Evolutionary conservation across 2,113 vertebrate genomes (phyloP), one percentile per base, ranked within the genome.

Genomic region (Sardina pilchardus): DNA sequence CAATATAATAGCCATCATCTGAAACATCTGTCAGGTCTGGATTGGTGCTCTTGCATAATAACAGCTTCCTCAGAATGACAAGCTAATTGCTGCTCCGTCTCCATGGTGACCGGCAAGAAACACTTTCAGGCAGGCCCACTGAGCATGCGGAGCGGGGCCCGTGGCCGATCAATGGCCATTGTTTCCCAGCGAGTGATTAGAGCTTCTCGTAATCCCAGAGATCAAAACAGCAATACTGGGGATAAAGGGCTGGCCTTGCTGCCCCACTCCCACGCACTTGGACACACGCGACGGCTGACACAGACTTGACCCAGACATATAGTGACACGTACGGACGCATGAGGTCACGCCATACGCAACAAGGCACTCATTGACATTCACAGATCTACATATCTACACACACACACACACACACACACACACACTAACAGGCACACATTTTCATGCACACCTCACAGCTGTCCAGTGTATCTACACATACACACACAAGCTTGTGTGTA

Each of bases 61-160:
- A 34, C 67, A 85, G 83, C 63, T 83, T 88, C 81, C 84, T 83
- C 42, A 53, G 84, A 83, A 88, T 56, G 36, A 75, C 71, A 83
- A 67, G 83, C 10, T 26, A 43, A 9, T 83, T 16, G 71, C 19
- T 44, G 80, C 81, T 53, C 24, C 6, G 19, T 89, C 81, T 56
- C 85, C 81, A 85, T 85, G 26, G 83, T 26, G 34, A 88, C 75
- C 30, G 48, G 16, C 8, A 24, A 80, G 42, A 45, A 39, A 26
- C 30, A 16, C 63, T 75, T 83, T 80, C 85, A 42, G 30, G 36
- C 45, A 36, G 63, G 8, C 12, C 30, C 26, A 10, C 6, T 34
- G 63, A 14, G 63, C n/a, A 34, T 30, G 26, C 30, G 26, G 63
- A 30, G 63, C 10, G 63, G 63, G 30, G 63, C 63, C 82, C 19